These are phyloP conservation scores for Lagorchestes hirsutus DNA, from an alignment of 2,797 vertebrate species.

Conservation along the genomic window DNA sequence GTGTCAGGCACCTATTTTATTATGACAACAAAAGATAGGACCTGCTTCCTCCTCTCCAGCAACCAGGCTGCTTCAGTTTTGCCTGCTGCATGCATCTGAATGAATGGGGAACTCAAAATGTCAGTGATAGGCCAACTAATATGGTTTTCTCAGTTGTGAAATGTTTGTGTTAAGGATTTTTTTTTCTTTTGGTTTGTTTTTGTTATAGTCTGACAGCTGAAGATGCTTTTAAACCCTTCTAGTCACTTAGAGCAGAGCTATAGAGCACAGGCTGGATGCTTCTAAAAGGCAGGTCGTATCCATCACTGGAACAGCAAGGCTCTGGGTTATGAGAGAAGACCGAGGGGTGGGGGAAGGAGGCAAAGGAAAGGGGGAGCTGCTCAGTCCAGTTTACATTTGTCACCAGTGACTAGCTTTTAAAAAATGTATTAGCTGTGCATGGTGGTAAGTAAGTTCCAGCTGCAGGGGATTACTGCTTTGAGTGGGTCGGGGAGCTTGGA, in stretches of 20 bases:
- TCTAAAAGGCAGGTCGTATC: constrained; percentile 87
- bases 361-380: constrained; percentile 80
- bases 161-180: constrained; percentile 87
- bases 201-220: constrained; percentile 86
- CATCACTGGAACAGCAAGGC: constrained; percentile 84
- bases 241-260: constrained; percentile 86
- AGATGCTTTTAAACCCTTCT: constrained; percentile 88
- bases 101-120: constrained; percentile 84
- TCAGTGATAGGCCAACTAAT: constrained; percentile 84
- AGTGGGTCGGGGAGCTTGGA: constrained; percentile 94
- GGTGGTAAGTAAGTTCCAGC: constrained; percentile 94
- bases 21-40: constrained; percentile 79
- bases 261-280: constrained; percentile 80
- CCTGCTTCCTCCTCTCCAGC: constrained; percentile 82
- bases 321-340: constrained; percentile 86
- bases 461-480: constrained; percentile 98
- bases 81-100: constrained; percentile 84
- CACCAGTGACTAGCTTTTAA: constrained; percentile 95
- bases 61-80: constrained; percentile 78
- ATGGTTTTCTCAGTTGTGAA: constrained; percentile 85
- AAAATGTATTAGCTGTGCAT: constrained; percentile 94
- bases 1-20: constrained; percentile 79
- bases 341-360: constrained; percentile 80
- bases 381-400: constrained; percentile 92
- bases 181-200: constrained; percentile 85